Evolutionary conservation across 2,113 vertebrate species (phyloP), one percentile per base, ranked within the genome.

Genomic region (Sinocyclocheilus anophthalmus): DNA sequence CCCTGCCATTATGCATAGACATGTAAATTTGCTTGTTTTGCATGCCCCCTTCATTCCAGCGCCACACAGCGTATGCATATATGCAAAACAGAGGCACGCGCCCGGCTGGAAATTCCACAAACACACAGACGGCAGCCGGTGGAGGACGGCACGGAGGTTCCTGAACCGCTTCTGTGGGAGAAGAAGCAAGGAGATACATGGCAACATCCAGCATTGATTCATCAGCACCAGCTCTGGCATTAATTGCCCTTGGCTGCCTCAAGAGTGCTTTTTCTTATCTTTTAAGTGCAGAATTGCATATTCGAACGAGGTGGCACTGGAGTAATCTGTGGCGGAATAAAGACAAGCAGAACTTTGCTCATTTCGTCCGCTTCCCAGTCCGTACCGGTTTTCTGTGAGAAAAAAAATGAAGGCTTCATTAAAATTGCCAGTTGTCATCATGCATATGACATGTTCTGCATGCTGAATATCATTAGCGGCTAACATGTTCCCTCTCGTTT

Each of bases 381-480:
- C 18, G 75, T 50, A 70, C 84, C 13, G 87, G 82, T 88, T 87
- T 85, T 88, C 84, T 84, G 93, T 90, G 83, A 86, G 89, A 86
- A 55, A 33, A 22, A 33, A 84, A 88, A 93, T 90, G 92, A 93
- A 92, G 89, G 93, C 91, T 91, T 95, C 94, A 92, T 96, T 94
- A 93, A 95, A 94, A 96, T 95, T 95, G 93, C 91, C 93, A 92
- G 94, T 94, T 94, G 94, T 95, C 94, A 94, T 94, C 93, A 95
- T 93, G 92, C 91, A 94, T 94, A 95, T 94, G 94, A 94, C 93
- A 94, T 92, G 88, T 92, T 91, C 92, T 90, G 91, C 86, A 91
- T 90, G 91, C 92, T 93, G 93, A 94, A 96, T 94, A 92, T 94
- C 94, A 95, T 95, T 94, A 95, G 92, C 91, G 91, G 92, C 92